phyloP scores from a whole-genome alignment of 2,888 invertebrate species.

The Scaeva pyrastri region DNA sequence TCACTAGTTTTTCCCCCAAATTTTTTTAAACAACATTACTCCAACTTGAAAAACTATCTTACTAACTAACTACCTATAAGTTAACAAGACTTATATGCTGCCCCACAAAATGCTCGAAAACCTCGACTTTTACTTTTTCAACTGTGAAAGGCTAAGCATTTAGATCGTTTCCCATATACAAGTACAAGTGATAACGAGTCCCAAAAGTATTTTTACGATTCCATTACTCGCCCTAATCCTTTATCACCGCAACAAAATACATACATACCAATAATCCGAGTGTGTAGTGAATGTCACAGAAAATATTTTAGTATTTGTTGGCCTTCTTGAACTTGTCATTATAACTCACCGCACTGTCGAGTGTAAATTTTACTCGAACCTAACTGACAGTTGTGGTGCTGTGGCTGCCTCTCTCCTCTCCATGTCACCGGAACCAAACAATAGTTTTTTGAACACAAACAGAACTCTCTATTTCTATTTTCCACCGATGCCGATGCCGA shows the following conservation, averaged over 20 bases:
- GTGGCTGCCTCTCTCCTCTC: not conserved
- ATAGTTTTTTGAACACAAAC: conserved; percentile 28
- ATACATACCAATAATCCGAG: not conserved
- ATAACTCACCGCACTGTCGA: conserved; percentile 60
- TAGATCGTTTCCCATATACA: too few species aligned
- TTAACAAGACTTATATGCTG: too few species aligned
- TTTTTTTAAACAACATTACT: too few species aligned
- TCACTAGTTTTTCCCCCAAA: too few species aligned
- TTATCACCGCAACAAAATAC: conserved; percentile 3
- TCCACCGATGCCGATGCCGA: not conserved
- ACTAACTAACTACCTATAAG: too few species aligned
- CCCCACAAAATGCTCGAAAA: too few species aligned
- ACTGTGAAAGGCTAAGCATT: too few species aligned
- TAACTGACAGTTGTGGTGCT: conserved; percentile 51
- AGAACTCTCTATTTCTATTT: not conserved
- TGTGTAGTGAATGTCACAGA: conserved; percentile 25
- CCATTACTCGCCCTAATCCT: conserved; percentile 3
- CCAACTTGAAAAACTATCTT: too few species aligned
- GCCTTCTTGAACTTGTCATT: conserved; percentile 70
- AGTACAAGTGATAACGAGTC: too few species aligned
- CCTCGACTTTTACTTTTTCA: too few species aligned
- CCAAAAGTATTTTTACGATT: not conserved
- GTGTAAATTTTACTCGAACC: conserved; percentile 2
- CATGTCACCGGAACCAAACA: conserved; percentile 38
- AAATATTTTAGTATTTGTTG: conserved; percentile 44